Evolutionary conservation across 2,888 invertebrate genomes (phyloP).

Genomic region (Nemurella pictetii): DNA sequence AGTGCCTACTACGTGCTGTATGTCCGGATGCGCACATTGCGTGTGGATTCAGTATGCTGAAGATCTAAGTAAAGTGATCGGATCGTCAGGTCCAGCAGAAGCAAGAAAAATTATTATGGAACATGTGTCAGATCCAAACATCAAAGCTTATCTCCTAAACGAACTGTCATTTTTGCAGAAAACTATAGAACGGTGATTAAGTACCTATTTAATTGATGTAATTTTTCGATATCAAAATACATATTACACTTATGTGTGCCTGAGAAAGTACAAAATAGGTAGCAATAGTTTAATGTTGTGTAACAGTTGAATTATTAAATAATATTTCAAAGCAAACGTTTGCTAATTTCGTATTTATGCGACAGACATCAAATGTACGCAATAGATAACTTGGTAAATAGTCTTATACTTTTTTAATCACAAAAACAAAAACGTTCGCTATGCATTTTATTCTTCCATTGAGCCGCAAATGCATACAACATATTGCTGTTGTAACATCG

Average conservation of each 20-base stretch:
- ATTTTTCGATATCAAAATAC: not conserved
- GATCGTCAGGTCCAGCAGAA: conserved; percentile 68
- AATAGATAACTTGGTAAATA: too few species aligned
- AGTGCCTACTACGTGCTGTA: conserved; percentile 84
- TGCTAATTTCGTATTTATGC: too few species aligned
- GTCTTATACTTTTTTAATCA: too few species aligned
- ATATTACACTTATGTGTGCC: not conserved
- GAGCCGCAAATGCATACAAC: too few species aligned
- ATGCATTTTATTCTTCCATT: too few species aligned
- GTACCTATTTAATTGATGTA: not conserved
- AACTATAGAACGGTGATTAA: not conserved
- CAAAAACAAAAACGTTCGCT: too few species aligned
- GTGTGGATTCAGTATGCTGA: conserved; percentile 92
- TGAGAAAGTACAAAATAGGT: not conserved
- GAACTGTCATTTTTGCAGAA: conserved; percentile 59
- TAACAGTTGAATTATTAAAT: not conserved
- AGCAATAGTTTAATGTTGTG: not conserved
- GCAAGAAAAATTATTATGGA: conserved; percentile 72
- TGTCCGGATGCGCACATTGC: conserved; percentile 90
- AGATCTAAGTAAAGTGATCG: conserved; percentile 63
- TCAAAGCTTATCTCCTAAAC: conserved; percentile 79
- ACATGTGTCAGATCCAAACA: conserved; percentile 75
- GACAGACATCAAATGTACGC: too few species aligned
- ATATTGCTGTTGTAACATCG: too few species aligned
- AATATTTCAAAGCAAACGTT: not conserved